Conservation (phyloP, 2,113 vertebrate genomes). For the Albula goreensis region DNA sequence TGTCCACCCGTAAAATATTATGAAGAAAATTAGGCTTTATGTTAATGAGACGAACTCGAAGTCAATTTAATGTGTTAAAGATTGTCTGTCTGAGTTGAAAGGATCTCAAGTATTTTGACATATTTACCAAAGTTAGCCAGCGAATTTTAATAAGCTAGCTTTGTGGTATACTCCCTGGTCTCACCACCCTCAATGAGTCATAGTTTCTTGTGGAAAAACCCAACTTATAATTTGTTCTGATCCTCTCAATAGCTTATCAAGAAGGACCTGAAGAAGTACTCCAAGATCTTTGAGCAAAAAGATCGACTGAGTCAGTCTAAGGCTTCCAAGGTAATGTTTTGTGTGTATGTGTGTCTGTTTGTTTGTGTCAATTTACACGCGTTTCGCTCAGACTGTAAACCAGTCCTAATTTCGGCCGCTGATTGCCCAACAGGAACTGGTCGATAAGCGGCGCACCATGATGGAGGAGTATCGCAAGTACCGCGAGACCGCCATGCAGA, state of each 20-base stretch:
- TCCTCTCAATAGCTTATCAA: slow-evolving; percentile 82
- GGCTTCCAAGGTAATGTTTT: slow-evolving; percentile 87
- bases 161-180: background rate
- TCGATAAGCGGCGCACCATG: slow-evolving; percentile 90
- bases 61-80: too few relatives aligned
- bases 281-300: slow-evolving; percentile 99
- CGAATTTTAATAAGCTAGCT: too few relatives aligned
- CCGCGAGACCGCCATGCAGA: slow-evolving; percentile 79
- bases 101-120: too few relatives aligned
- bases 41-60: too few relatives aligned
- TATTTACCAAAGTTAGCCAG: too few relatives aligned
- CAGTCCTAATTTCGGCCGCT: background rate
- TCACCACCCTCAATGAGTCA: background rate
- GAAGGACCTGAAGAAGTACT: slow-evolving; percentile 98
- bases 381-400: too few relatives aligned
- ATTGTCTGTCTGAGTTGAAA: too few relatives aligned
- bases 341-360: too few relatives aligned
- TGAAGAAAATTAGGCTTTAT: too few relatives aligned
- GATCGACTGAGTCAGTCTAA: slow-evolving; percentile 97
- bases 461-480: slow-evolving; percentile 93
- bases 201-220: background rate
- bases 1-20: too few relatives aligned
- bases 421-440: slow-evolving; percentile 75
- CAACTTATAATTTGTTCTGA: background rate
- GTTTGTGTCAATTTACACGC: too few relatives aligned